Percentiles rank a stretch among this genome's conserved stretches.
These are phyloP conservation scores for Semicossyphus pulcher DNA, from an alignment of 2,113 vertebrate genomes.

Conservation along the genomic window DNA sequence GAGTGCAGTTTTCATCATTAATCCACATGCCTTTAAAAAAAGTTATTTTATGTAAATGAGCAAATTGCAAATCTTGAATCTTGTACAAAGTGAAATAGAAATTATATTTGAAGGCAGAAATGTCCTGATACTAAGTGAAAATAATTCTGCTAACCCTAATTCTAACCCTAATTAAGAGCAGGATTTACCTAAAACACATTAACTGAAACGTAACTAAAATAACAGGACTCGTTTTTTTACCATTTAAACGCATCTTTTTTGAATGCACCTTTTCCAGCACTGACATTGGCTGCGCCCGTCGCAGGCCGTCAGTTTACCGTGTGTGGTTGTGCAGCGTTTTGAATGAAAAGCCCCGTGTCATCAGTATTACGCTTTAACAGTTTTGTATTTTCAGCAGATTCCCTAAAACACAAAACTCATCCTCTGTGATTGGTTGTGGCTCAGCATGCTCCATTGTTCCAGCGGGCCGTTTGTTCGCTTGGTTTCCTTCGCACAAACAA, in stretches of 20 bases:
- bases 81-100: not conserved
- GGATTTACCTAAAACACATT: slow-evolving; percentile 1
- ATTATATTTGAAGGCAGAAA: not conserved
- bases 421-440: slow-evolving; percentile 78
- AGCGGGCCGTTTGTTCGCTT: slow-evolving; percentile 62
- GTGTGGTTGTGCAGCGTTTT: slow-evolving; percentile 60
- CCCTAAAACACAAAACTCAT: slow-evolving; percentile 80
- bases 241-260: slow-evolving; percentile 29
- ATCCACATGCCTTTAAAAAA: not conserved
- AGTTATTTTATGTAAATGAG: slow-evolving; percentile 30
- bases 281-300: not conserved
- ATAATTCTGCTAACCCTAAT: not conserved
- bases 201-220: not conserved
- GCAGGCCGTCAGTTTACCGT: slow-evolving; percentile 33
- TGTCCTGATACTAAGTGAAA: not conserved
- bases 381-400: slow-evolving; percentile 89
- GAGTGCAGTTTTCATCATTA: slow-evolving; percentile 1
- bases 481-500: slow-evolving; percentile 76
- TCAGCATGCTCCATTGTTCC: slow-evolving; percentile 73
- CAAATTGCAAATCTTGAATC: not conserved
- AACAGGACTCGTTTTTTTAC: not conserved
- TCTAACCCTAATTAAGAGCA: not conserved
- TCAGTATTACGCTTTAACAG: slow-evolving; percentile 79
- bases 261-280: slow-evolving; percentile 25
- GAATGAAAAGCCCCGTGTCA: slow-evolving; percentile 81